Percentiles rank a stretch among this genome's conserved stretches.
Conservation (phyloP, 2,113 vertebrate genomes). For the Cisticola juncidis region DNA sequence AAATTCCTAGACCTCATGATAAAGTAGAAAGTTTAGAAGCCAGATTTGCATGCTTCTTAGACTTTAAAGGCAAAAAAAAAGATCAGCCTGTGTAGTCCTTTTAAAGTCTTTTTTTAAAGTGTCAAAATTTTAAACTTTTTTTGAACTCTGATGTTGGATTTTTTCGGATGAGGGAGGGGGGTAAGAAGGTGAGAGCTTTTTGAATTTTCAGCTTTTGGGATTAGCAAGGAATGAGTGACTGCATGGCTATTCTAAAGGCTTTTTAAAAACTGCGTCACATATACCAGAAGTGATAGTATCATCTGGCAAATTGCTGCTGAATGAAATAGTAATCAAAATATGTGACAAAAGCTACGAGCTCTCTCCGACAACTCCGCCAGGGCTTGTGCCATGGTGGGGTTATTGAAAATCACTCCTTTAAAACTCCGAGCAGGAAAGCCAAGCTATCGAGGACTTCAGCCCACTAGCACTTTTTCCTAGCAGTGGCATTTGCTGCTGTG, state of each 20-base stretch:
- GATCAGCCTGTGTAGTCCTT: neutral
- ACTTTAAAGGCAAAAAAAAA: neutral
- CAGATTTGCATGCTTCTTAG: neutral
- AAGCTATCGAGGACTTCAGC: neutral
- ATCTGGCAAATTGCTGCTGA: slow-evolving; percentile 7
- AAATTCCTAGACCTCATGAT: neutral
- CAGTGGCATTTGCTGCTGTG: neutral
- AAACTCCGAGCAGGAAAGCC: neutral
- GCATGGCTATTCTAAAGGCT: neutral
- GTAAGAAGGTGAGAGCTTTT: neutral
- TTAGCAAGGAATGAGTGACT: neutral
- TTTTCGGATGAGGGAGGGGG: neutral
- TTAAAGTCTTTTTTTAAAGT: neutral
- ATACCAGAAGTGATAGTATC: neutral
- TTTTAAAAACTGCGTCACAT: neutral
- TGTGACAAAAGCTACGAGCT: neutral
- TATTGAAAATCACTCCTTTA: neutral
- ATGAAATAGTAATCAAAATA: neutral
- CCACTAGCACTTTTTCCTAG: neutral
- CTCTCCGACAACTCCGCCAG: neutral
- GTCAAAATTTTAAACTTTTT: neutral
- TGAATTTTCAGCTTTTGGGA: neutral
- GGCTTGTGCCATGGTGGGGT: neutral
- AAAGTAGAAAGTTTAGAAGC: neutral
- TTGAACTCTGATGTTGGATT: neutral